A percentile compares a stretch with the other conserved stretches of the same genome.
Evolutionary conservation across 2,888 invertebrate genomes (phyloP).

Genomic region (Zaprionus bogoriensis): DNA sequence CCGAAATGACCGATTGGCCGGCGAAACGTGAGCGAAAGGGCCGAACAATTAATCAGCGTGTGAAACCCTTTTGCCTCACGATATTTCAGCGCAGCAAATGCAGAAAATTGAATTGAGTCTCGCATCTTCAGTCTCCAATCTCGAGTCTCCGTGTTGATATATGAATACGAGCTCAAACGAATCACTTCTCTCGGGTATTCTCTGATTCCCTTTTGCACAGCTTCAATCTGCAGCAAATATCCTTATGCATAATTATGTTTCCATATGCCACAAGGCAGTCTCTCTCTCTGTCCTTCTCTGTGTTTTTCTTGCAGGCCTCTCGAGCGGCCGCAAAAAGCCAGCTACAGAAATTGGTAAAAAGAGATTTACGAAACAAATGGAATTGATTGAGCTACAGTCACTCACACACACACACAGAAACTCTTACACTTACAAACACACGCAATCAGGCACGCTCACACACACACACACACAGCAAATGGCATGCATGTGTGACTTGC

Average conservation of each 20-base stretch:
- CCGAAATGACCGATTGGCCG: not conserved
- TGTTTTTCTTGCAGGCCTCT: not conserved
- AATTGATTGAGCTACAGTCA: constrained; percentile 26
- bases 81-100: no score
- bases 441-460: no score
- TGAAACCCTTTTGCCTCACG: not conserved
- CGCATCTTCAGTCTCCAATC: no score
- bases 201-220: not conserved
- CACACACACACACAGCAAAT: not conserved
- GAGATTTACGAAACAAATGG: constrained; percentile 33
- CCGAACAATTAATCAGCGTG: not conserved
- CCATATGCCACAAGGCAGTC: not conserved
- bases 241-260: constrained; percentile 1
- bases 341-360: constrained; percentile 9
- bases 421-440: no score
- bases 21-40: not conserved
- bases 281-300: no score
- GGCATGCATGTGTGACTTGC: not conserved
- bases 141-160: no score
- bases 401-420: not conserved
- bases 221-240: not conserved
- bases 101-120: no score
- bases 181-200: no score
- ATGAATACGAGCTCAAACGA: not conserved
- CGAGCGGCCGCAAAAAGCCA: not conserved